Evolutionary conservation across 1,140 invertebrate species (phyloP).

Genomic region (Sitobion miscanthi): DNA sequence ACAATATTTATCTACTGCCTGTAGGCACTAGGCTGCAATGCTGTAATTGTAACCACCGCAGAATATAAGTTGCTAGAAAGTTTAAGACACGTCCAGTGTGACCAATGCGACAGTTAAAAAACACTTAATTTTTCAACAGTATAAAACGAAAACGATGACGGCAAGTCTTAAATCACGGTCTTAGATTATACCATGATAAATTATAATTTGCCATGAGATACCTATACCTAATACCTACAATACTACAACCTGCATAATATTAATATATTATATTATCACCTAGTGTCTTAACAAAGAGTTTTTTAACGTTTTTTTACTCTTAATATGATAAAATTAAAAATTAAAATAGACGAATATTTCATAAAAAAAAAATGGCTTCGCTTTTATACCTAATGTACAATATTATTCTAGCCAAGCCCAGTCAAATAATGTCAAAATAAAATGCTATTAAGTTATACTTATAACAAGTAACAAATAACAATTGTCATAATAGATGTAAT

Average conservation of each 20-base stretch:
- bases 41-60: background rate
- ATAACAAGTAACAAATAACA: background rate
- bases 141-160: background rate
- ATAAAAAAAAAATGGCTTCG: background rate
- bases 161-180: too few relatives aligned
- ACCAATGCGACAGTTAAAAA: constrained; percentile 16
- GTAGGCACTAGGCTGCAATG: background rate
- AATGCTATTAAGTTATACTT: too few relatives aligned
- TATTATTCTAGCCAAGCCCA: background rate
- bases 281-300: background rate
- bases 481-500: background rate
- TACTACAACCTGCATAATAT: too few relatives aligned
- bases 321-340: background rate
- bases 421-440: background rate
- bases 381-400: background rate
- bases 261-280: too few relatives aligned
- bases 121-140: background rate
- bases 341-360: background rate
- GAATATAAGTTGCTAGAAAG: constrained; percentile 16
- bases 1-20: constrained; percentile 21
- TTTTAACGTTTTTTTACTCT: background rate
- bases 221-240: too few relatives aligned
- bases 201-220: too few relatives aligned
- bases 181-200: too few relatives aligned
- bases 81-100: constrained; percentile 22